These are phyloP conservation scores for Chaenocephalus aceratus DNA, from an alignment of 2,113 vertebrate genomes.

Conservation along the genomic window DNA sequence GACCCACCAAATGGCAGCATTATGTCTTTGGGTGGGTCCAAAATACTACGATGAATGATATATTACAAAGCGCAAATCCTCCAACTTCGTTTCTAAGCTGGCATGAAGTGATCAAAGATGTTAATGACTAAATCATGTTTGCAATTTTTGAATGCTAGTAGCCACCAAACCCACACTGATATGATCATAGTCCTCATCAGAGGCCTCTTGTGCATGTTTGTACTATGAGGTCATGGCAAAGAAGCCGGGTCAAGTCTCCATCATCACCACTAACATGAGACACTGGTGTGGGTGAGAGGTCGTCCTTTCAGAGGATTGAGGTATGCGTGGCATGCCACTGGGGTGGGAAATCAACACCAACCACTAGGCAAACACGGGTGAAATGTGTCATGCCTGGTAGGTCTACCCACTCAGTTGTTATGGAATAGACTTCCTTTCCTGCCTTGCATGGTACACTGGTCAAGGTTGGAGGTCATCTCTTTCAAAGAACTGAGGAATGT, in stretches of 20 bases:
- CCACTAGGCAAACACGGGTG: slow-evolving; percentile 39
- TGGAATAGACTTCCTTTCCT: slow-evolving; percentile 64
- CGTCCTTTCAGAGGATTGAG: slow-evolving; percentile 51
- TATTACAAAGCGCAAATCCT: slow-evolving; percentile 31
- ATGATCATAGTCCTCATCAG: slow-evolving; percentile 17
- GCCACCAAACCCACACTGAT: not conserved
- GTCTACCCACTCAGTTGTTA: slow-evolving; percentile 55
- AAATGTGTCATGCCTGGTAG: slow-evolving; percentile 37
- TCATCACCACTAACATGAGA: slow-evolving; percentile 57
- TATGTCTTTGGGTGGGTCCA: slow-evolving; percentile 44
- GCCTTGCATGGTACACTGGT: slow-evolving; percentile 62
- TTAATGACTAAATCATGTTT: not conserved
- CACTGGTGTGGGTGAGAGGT: slow-evolving; percentile 66
- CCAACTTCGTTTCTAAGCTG: not conserved
- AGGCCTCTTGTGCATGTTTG: slow-evolving; percentile 37
- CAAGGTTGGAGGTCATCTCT: slow-evolving; percentile 73
- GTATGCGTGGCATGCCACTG: slow-evolving; percentile 69
- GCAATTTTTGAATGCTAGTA: not conserved
- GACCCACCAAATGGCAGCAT: slow-evolving; percentile 38
- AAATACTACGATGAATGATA: slow-evolving; percentile 33
- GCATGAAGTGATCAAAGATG: slow-evolving; percentile 17
- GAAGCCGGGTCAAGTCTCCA: slow-evolving; percentile 54
- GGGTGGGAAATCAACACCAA: slow-evolving; percentile 60
- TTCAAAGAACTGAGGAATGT: slow-evolving; percentile 72
- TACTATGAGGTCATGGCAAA: slow-evolving; percentile 44